Evolutionary conservation across 2,888 invertebrate genomes (phyloP), one percentile per base, ranked within the genome.

Genomic region (Hirtodrosophila trivittata): DNA sequence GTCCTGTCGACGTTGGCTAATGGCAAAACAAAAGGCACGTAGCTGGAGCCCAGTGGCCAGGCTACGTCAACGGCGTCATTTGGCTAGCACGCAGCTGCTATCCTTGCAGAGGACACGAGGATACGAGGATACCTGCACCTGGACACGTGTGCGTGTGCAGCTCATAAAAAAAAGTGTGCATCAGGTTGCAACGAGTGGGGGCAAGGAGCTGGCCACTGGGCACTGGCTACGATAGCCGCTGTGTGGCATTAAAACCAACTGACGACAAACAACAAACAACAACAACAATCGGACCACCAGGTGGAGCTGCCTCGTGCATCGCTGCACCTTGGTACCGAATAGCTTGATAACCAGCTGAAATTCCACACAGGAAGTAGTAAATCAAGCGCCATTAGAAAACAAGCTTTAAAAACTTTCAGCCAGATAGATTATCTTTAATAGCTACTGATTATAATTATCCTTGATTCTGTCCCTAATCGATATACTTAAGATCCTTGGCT

Each of bases 1-100:
- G 62, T 62, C 42, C 65, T 66, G 56, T 56, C 47, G 32, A 37
- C 54, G 47, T 50, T 25, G 78, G 81, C 86, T 83, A 83, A 86
- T 81, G 80, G 82, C 47, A 59, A 73, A 73, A 76, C 84, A 80
- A 78, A 86, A 86, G 73, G 76, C 80, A 80, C 86, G 80, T 86
- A 70, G 51, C 33, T 47, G 57, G 12, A 38, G 42, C 54, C 54
- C 54, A 57, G 38, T 30, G 52, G 39, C 35, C 37, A 13, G 33
- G 56, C 51, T 13, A 46, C 32, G 43, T 66, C 51, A 57, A 47
- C 66, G 25, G 30, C 58, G 51, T 35, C 63, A 59, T 52, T 43
- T 73, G 62, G 55, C 12, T 51, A 55, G 38, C 55, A 63, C 41
- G 60, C 66, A 70, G 62, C 78, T 71, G 55, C 50, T 69, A 35